Evolutionary conservation across 2,797 vertebrate genomes (phyloP).

Genomic region (Sebastes trivittatus): DNA sequence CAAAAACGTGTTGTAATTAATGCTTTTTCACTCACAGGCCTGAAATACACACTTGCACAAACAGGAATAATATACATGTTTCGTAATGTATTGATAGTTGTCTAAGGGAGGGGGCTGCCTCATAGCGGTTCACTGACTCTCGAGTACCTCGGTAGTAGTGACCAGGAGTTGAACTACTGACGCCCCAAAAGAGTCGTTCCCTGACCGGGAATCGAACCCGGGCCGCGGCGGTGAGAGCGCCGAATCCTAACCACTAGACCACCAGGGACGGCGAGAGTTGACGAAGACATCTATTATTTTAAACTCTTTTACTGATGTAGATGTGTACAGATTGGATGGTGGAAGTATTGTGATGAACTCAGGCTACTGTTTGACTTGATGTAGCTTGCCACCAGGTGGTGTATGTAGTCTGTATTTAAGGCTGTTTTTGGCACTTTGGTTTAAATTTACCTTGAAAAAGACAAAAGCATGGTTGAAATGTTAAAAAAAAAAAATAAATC

Average conservation of each 20-base stretch:
- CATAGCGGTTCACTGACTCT: not conserved
- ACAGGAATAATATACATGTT: too few relatives aligned
- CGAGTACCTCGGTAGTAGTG: not conserved
- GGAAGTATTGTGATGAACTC: not conserved
- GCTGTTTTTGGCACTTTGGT: not conserved
- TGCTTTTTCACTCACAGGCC: not conserved
- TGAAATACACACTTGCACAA: not conserved
- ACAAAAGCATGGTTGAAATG: not conserved
- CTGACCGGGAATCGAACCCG: conserved; percentile 76
- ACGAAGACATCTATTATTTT: rapidly evolving
- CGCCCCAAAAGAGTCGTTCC: conserved; percentile 25
- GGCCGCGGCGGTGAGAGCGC: conserved; percentile 74
- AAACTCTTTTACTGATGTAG: not conserved
- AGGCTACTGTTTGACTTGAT: not conserved
- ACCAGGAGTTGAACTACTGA: not conserved
- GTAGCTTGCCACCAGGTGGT: conserved; percentile 12
- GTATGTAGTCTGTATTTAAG: not conserved
- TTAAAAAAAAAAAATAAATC: too few relatives aligned
- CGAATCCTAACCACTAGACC: conserved; percentile 84
- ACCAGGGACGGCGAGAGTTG: conserved; percentile 12
- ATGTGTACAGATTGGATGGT: not conserved
- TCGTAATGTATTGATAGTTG: too few relatives aligned
- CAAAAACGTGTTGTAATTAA: not conserved
- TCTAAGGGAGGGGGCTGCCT: too few relatives aligned
- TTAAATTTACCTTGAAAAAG: not conserved